phyloP scores from a whole-genome alignment of 2,797 vertebrate species.

The Acomys russatus region DNA sequence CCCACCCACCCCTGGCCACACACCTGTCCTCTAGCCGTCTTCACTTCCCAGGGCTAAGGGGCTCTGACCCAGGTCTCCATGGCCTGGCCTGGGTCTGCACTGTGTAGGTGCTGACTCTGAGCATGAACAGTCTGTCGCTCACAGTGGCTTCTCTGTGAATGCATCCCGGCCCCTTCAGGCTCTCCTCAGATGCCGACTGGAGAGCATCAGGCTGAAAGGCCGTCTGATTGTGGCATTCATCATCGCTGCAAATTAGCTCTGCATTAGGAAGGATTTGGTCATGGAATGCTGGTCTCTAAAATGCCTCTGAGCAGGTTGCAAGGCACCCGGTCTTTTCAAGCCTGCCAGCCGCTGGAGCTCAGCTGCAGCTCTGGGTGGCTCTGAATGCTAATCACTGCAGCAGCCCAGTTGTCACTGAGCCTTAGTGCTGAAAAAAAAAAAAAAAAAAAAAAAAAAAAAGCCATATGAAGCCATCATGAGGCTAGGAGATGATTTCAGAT shows the following conservation, averaged over 20 bases:
- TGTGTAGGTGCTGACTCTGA: neutral
- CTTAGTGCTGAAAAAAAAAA: neutral
- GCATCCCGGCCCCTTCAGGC: neutral
- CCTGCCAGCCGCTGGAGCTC: conserved; percentile 51
- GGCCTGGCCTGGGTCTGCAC: accelerated
- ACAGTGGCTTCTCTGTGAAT: neutral
- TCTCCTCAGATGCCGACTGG: neutral
- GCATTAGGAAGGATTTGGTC: neutral
- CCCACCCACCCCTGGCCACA: neutral
- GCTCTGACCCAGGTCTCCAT: neutral
- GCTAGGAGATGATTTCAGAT: neutral
- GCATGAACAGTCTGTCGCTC: neutral
- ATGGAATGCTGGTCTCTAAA: neutral
- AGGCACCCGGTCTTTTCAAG: neutral
- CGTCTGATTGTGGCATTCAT: conserved; percentile 6
- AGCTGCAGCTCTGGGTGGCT: conserved; percentile 51
- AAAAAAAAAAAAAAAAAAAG: neutral
- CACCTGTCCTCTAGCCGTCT: neutral
- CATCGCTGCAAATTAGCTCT: neutral
- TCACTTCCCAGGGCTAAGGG: neutral
- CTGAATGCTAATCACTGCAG: conserved; percentile 64
- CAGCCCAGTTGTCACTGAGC: neutral
- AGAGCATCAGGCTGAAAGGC: neutral
- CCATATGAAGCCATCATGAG: neutral
- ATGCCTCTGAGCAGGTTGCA: conserved; percentile 34